These are phyloP conservation scores for Thunnus maccoyii DNA, from an alignment of 2,113 vertebrate species.

Conservation along the genomic window DNA sequence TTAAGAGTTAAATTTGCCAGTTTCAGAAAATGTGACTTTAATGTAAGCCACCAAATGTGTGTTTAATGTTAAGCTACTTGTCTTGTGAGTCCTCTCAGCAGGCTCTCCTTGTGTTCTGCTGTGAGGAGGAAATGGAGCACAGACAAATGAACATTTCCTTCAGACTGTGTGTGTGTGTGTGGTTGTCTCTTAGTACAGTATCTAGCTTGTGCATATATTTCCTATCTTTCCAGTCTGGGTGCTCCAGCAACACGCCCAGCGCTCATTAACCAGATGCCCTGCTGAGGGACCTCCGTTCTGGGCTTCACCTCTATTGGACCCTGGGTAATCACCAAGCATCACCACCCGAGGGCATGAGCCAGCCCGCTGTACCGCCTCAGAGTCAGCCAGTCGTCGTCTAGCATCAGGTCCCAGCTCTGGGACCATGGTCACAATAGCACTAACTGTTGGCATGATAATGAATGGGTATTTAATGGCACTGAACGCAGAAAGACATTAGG, in stretches of 20 bases:
- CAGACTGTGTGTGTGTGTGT: slow-evolving; percentile 15
- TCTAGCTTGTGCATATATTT: slow-evolving; percentile 52
- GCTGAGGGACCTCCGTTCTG: slow-evolving; percentile 61
- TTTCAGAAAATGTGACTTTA: slow-evolving; percentile 47
- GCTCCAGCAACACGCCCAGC: slow-evolving; percentile 48
- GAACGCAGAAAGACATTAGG: slow-evolving; percentile 69
- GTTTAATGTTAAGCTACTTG: slow-evolving; percentile 57
- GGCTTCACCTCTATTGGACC: slow-evolving; percentile 70
- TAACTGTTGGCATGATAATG: slow-evolving; percentile 69
- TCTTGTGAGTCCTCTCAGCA: slow-evolving; percentile 39
- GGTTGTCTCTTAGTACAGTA: slow-evolving; percentile 33
- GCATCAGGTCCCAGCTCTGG: slow-evolving; percentile 45
- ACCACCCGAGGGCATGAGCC: slow-evolving; percentile 60
- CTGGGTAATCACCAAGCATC: slow-evolving; percentile 66
- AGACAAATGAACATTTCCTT: slow-evolving; percentile 34
- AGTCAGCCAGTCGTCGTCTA: slow-evolving; percentile 29
- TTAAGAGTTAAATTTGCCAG: slow-evolving; percentile 39
- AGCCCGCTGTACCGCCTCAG: slow-evolving; percentile 20
- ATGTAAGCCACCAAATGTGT: slow-evolving; percentile 40
- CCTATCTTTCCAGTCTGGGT: slow-evolving; percentile 60
- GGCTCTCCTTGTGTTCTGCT: slow-evolving; percentile 21
- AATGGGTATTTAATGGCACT: slow-evolving; percentile 76
- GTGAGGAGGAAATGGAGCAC: slow-evolving; percentile 56
- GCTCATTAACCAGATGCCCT: slow-evolving; percentile 65
- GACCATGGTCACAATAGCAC: slow-evolving; percentile 54